Percentiles rank a stretch among this genome's conserved stretches.
Evolutionary conservation across 2,113 vertebrate genomes (phyloP).

Genomic region (Notarius lentiginosus): DNA sequence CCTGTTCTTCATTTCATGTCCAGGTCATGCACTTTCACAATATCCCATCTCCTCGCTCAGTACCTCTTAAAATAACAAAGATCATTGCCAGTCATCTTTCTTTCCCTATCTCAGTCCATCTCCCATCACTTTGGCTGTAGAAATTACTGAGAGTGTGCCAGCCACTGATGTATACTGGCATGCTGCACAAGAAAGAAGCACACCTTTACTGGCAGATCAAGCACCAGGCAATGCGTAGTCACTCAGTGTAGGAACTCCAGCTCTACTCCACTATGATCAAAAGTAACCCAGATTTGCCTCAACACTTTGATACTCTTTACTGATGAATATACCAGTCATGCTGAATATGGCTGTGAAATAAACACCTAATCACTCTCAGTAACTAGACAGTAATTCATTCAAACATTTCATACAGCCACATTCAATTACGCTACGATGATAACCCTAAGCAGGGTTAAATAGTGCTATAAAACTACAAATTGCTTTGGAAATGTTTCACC

Average conservation of each 20-base stretch:
- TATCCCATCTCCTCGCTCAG: conserved; percentile 27
- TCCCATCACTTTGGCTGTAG: conserved; percentile 27
- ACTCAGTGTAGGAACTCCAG: conserved; percentile 27
- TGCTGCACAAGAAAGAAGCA: conserved; percentile 25
- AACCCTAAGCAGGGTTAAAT: not conserved
- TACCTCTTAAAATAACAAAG: conserved; percentile 11
- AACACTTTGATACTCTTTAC: conserved; percentile 47
- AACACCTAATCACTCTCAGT: not conserved
- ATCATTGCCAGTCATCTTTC: not conserved
- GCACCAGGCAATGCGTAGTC: conserved; percentile 36
- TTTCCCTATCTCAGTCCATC: conserved; percentile 16
- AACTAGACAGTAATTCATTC: not conserved
- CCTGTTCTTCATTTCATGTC: not conserved
- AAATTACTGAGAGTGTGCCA: conserved; percentile 6
- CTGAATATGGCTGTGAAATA: not conserved
- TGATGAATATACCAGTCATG: conserved; percentile 10
- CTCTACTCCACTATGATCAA: conserved; percentile 44
- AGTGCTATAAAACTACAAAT: not conserved
- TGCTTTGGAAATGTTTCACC: conserved; percentile 20
- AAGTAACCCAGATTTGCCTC: conserved; percentile 41
- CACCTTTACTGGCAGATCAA: conserved; percentile 48
- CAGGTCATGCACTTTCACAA: conserved; percentile 10
- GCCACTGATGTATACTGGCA: conserved; percentile 40
- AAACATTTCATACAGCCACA: not conserved
- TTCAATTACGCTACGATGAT: not conserved